A percentile compares a stretch with the other conserved stretches of the same genome.
Conservation (phyloP, 2,113 vertebrate genomes). For the Phalacrocorax carbo region DNA sequence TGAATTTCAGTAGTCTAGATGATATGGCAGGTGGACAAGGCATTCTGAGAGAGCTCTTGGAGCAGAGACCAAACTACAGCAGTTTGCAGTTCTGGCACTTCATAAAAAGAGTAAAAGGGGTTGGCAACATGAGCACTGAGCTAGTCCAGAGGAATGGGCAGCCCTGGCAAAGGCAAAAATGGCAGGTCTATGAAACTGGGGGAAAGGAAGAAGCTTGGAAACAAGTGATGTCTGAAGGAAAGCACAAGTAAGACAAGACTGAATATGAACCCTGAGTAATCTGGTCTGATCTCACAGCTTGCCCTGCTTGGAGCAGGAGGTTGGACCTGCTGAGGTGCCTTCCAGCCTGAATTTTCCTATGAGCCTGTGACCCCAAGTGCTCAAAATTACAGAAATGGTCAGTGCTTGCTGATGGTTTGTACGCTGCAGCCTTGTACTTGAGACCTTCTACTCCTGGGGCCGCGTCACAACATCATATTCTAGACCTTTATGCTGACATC, state of each 20-base stretch:
- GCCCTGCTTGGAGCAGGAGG: not conserved
- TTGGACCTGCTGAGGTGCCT: not conserved
- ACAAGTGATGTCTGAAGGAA: not conserved
- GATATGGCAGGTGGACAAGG: not conserved
- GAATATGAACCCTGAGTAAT: not conserved
- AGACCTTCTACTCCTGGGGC: not conserved
- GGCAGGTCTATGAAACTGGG: not conserved
- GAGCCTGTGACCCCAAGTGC: not conserved
- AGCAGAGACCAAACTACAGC: not conserved
- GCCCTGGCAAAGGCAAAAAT: not conserved
- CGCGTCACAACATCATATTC: not conserved
- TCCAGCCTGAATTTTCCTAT: not conserved
- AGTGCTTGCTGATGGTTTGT: not conserved
- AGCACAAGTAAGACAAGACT: not conserved
- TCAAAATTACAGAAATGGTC: not conserved
- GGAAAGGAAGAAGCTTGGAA: not conserved
- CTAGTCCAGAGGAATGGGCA: not conserved
- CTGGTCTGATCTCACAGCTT: not conserved
- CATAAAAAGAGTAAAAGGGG: not conserved
- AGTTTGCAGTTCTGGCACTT: not conserved
- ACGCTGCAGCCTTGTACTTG: not conserved
- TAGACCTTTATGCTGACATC: not conserved
- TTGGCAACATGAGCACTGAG: not conserved
- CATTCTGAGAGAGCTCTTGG: not conserved
- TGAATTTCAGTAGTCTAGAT: not conserved